Base-by-base conservation (phyloP, 2,797 vertebrate species). In the Rhinella marina region DNA sequence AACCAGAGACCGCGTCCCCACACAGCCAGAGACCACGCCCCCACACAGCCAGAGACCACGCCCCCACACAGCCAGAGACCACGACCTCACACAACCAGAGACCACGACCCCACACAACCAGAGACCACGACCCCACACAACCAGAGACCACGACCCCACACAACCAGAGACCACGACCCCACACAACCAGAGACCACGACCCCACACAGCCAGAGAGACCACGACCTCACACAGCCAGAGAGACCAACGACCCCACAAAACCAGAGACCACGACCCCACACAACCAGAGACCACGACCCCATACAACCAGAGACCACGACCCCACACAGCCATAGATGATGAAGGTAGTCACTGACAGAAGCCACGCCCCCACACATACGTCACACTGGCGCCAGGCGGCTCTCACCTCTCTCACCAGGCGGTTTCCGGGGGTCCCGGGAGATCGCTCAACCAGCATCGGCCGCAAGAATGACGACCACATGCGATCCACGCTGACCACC, bases 371-470 rank as follows among this genome's bases (percentile, higher is more conserved):
- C 25, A 14, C 8, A 19, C 7, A 27, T 1, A 17, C 21, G 17
- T 9, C 52, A 54, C 52, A 1, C n/a, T n/a, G n/a, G n/a, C n/a
- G n/a, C n/a, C n/a, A n/a, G n/a, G 8, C 59, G 2, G 21, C 87
- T 52, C 92, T 92, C 91, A 98, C 97, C 96, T 97, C 94, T 89
- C 96, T 94, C 25, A 97, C 96, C 0, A 90, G 90, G 48, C 92
- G 84, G 92, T 94, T 98, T 19, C 97, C 97, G 0, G 91, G 90
- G 0, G 96, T 96, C 56, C 97, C 97, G 0, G 97, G 96, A 3
- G 95, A 94, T 85, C 97, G 92, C 86, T 97, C 95, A 23, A 96
- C 93, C 12, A 98, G 93, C 88, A 98, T 94, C 11, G 96, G 96
- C 54, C 92, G 94, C 92, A 99, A 92, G 85, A 95, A 93, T 64